Conservation (phyloP, 2,888 invertebrate species). For the Acanthosepion lycidas region DNA sequence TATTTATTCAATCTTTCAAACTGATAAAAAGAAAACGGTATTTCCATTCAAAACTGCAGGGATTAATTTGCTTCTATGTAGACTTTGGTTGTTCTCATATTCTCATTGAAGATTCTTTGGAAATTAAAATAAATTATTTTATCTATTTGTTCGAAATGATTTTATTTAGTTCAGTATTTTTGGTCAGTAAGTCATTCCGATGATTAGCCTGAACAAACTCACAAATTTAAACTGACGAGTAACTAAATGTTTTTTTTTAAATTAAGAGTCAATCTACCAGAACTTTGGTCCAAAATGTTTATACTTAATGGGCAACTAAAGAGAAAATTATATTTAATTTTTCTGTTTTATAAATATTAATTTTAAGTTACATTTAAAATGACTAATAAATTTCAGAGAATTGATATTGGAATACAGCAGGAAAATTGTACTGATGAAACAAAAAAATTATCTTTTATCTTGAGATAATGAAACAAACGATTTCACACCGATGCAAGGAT, state of each 20-base stretch:
- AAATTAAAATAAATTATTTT: background rate
- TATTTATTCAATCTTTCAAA: background rate
- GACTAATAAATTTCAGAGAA: too few species aligned
- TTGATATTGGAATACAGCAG: too few species aligned
- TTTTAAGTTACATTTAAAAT: background rate
- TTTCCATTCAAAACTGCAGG: background rate
- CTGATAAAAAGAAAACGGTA: background rate
- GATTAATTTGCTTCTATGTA: background rate
- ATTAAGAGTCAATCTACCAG: too few species aligned
- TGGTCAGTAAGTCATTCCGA: background rate
- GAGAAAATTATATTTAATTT: too few species aligned
- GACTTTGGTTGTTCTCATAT: background rate
- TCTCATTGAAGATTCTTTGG: too few species aligned
- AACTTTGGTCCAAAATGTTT: background rate
- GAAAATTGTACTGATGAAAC: too few species aligned
- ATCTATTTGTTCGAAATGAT: background rate
- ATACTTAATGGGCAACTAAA: background rate
- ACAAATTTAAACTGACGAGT: background rate
- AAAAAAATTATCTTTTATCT: too few species aligned
- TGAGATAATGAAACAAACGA: too few species aligned
- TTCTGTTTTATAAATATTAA: background rate
- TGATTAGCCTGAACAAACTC: background rate
- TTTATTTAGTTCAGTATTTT: background rate
- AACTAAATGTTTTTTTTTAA: background rate
- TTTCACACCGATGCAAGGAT: background rate